Evolutionary conservation across 2,797 vertebrate genomes (phyloP).

Genomic region (Girardinus metallicus): DNA sequence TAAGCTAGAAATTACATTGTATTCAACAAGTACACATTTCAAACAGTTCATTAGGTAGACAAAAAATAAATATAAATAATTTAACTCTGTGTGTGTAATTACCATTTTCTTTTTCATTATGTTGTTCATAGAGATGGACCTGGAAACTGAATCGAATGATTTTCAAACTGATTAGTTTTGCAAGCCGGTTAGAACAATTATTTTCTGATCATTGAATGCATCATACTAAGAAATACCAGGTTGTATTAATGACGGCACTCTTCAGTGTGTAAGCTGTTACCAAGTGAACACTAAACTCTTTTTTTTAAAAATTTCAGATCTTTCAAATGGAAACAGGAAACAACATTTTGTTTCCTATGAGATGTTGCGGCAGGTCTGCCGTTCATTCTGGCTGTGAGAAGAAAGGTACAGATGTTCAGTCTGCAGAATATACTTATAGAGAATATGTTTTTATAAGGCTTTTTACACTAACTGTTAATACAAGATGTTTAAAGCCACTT

Average conservation of each 20-base stretch:
- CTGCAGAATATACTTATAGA: neutral
- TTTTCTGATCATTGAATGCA: neutral
- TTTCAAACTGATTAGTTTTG: neutral
- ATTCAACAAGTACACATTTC: neutral
- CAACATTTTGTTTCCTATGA: neutral
- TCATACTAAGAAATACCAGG: neutral
- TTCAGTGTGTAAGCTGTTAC: neutral
- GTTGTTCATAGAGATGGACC: neutral
- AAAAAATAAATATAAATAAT: neutral
- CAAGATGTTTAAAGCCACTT: neutral
- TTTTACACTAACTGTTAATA: neutral
- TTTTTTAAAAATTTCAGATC: neutral
- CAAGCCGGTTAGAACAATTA: too few species aligned
- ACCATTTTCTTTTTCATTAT: neutral
- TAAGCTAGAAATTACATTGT: conserved; percentile 5
- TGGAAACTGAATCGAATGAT: neutral
- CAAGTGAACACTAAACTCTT: neutral
- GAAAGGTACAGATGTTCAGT: too few species aligned
- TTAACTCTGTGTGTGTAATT: neutral
- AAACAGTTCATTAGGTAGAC: neutral
- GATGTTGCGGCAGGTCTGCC: neutral
- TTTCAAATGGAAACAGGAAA: neutral
- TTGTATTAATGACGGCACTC: neutral
- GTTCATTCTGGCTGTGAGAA: neutral
- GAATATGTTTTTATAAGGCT: neutral